phyloP scores from a whole-genome alignment of 2,888 invertebrate genomes.

The Platycnemis pennipes region DNA sequence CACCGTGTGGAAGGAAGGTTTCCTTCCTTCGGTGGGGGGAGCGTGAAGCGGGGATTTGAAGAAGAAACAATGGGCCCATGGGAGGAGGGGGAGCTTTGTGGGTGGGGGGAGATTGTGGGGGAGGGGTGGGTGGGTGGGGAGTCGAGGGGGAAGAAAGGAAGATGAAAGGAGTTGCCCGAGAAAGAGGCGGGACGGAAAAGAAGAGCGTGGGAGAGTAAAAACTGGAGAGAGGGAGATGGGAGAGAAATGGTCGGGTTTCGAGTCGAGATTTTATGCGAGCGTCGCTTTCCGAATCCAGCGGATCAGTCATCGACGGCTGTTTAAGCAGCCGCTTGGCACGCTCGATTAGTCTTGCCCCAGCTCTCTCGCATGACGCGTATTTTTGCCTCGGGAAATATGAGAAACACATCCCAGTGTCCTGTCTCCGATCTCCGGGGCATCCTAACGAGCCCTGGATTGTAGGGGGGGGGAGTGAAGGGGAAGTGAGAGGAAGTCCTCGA shows the following conservation, averaged over 20 bases:
- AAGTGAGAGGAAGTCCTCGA: not conserved
- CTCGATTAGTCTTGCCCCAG: not conserved
- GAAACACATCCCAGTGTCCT: not conserved
- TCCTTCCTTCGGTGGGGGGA: not conserved
- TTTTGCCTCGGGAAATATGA: not conserved
- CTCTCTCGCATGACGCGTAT: not conserved
- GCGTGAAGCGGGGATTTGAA: slow-evolving; percentile 25
- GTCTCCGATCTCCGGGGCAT: not conserved
- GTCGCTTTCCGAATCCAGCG: not conserved
- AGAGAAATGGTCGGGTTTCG: not conserved
- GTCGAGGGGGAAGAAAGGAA: no score
- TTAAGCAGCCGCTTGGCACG: not conserved
- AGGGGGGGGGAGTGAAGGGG: not conserved
- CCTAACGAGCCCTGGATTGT: not conserved
- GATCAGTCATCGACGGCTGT: not conserved
- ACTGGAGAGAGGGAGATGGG: not conserved
- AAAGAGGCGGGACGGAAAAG: not conserved
- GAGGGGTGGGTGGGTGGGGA: not conserved
- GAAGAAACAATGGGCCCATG: slow-evolving; percentile 21
- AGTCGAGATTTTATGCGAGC: not conserved
- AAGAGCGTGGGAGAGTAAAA: not conserved
- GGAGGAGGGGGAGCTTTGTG: not conserved
- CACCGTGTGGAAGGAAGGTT: not conserved
- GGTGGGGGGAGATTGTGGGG: not conserved
- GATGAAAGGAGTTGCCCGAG: not conserved